These are phyloP conservation scores for Chymomyza fuscimana DNA, from an alignment of 2,888 invertebrate species.

Conservation along the genomic window DNA sequence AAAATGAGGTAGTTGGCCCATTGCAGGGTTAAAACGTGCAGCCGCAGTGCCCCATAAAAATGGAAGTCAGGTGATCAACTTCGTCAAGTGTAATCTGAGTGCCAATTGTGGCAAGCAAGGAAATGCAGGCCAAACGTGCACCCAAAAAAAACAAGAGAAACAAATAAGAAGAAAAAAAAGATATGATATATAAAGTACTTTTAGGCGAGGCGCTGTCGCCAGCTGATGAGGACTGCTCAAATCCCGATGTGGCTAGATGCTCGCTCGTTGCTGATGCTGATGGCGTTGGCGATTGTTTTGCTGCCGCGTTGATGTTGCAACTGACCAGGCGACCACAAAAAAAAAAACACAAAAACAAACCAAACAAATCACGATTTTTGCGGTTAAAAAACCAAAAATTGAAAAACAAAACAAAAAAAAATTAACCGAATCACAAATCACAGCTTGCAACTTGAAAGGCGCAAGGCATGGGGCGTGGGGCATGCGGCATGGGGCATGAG, in stretches of 20 bases:
- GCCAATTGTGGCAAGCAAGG: constrained; percentile 44
- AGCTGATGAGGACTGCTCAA: constrained; percentile 1
- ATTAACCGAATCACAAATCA: constrained; percentile 13
- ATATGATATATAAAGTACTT: background rate
- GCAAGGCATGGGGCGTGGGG: constrained; percentile 39
- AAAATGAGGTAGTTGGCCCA: constrained; percentile 12
- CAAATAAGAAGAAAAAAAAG: constrained; percentile 1
- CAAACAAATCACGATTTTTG: constrained; percentile 68
- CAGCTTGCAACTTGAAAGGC: constrained; percentile 18
- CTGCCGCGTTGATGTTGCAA: constrained; percentile 61
- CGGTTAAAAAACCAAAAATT: constrained; percentile 47
- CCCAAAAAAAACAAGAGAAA: constrained; percentile 37
- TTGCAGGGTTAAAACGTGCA: constrained; percentile 63
- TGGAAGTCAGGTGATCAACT: constrained; percentile 66
- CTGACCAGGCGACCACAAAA: constrained; percentile 54
- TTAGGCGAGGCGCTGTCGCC: background rate
- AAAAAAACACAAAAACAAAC: constrained; percentile 52
- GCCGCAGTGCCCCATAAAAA: constrained; percentile 61
- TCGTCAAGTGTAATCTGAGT: constrained; percentile 73
- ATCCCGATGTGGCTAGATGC: background rate
- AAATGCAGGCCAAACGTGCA: constrained; percentile 73
- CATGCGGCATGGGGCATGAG: background rate
- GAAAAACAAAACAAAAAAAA: constrained; percentile 47
- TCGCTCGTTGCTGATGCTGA: constrained; percentile 34
- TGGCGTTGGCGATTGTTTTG: constrained; percentile 64